These are phyloP conservation scores for Tortrix viridana DNA, from an alignment of 2,888 invertebrate genomes.

Conservation along the genomic window DNA sequence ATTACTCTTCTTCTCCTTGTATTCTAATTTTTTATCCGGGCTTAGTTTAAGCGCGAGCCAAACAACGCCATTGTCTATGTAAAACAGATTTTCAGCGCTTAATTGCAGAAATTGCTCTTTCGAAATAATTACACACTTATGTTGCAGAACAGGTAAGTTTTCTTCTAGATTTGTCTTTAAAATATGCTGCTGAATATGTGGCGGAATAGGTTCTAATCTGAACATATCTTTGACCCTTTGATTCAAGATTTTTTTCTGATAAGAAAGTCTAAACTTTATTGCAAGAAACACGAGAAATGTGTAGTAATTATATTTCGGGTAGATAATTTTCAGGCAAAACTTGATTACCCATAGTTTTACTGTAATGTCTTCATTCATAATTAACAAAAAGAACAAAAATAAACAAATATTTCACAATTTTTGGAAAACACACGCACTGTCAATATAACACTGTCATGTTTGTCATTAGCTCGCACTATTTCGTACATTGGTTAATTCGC, in stretches of 20 bases:
- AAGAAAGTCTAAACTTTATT: conserved; percentile 71
- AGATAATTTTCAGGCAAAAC: conserved; percentile 74
- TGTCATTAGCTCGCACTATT: neutral
- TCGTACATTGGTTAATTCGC: conserved; percentile 6
- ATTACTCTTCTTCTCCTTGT: conserved; percentile 48
- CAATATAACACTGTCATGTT: neutral
- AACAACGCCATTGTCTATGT: conserved; percentile 71
- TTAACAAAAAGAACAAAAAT: conserved; percentile 45
- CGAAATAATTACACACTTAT: conserved; percentile 72
- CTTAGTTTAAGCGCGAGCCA: conserved; percentile 72
- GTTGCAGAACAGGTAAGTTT: conserved; percentile 57
- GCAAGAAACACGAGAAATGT: conserved; percentile 72
- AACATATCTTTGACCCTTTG: conserved; percentile 59
- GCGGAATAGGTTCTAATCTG: conserved; percentile 60
- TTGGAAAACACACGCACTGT: conserved; percentile 13
- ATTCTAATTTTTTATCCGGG: conserved; percentile 56
- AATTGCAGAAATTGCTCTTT: conserved; percentile 70
- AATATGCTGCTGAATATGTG: conserved; percentile 53
- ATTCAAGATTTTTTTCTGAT: conserved; percentile 47
- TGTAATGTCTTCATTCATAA: conserved; percentile 67
- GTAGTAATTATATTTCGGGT: conserved; percentile 76
- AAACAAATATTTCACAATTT: conserved; percentile 30
- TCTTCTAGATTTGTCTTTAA: conserved; percentile 57
- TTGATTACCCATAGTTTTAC: conserved; percentile 75
- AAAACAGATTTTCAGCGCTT: conserved; percentile 75